Evolutionary conservation across 64 coral and sea anemone genomes (phyloP).

Genomic region (Montipora sp.): DNA sequence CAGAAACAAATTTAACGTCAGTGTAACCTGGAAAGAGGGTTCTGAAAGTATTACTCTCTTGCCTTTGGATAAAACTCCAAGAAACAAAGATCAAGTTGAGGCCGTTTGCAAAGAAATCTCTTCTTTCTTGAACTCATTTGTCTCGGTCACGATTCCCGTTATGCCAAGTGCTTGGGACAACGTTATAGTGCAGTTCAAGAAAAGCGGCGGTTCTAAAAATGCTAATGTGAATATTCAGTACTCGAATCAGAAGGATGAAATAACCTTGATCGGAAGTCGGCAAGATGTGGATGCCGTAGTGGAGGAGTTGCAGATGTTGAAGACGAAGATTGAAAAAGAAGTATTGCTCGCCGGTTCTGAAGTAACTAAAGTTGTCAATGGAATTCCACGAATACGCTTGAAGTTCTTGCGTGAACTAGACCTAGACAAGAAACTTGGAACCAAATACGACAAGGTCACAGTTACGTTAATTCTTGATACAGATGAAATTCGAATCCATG

Average conservation of each 20-base stretch:
- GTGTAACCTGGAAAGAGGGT: not conserved
- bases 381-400: not conserved
- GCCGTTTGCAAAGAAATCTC: not conserved
- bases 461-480: not conserved
- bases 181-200: not conserved
- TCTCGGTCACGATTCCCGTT: not conserved
- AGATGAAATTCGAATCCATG: not conserved
- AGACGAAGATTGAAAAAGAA: not conserved
- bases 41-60: not conserved
- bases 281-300: not conserved
- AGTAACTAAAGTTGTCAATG: not conserved
- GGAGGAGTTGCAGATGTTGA: not conserved
- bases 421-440: conserved; percentile 11
- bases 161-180: not conserved
- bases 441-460: not conserved
- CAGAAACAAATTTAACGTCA: not conserved
- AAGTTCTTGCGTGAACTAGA: conserved; percentile 5
- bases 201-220: not conserved
- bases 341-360: not conserved
- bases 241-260: not conserved
- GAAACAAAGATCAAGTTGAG: not conserved
- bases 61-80: not conserved
- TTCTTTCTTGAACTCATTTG: not conserved
- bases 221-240: not conserved
- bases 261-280: not conserved